Base-by-base conservation (phyloP, 2,888 invertebrate genomes). In the Cryptocephalus primarius region DNA sequence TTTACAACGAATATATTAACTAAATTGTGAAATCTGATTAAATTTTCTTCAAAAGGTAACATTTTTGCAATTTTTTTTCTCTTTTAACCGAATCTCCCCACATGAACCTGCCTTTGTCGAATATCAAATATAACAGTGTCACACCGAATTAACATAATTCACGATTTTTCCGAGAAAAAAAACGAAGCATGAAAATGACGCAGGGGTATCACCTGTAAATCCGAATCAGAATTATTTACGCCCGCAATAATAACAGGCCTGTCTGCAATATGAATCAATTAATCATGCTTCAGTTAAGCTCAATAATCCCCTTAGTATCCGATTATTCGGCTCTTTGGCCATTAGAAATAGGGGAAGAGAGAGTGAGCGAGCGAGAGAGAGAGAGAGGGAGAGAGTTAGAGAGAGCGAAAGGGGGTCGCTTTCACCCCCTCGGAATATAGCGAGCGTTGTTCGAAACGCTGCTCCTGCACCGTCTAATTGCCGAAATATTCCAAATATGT, bases 241-340 rank as follows among this genome's bases (percentile, higher is more conserved):
- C 64, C 61, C 59, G 60, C 59, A 64, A 66, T 66, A 67, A 67
- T 65, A 65, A 60, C 51, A 58, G 57, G 54, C 55, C 62, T 62
- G 56, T 60, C 60, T 61, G 54, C 61, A 63, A 64, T 67, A 68
- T 67, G 68, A 68, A 70, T 69, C 69, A 66, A 70, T 70, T 69
- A 65, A 68, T 68, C 67, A 68, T 67, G 66, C 66, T 62, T 60
- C 61, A 64, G 62, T 60, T 67, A 63, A 67, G 62, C 66, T 59
- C 62, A 60, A 66, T 68, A 67, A 68, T 68, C 67, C 66, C 65
- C 62, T 54, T 57, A 57, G 57, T 62, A 68, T 65, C 64, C 66
- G 69, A 68, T 70, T 68, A 69, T 58, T 62, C 65, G 66, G 61
- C 61, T 65, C 63, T 63, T 61, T 64, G 62, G 54, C 64, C 60